Evolutionary conservation across 2,888 invertebrate species (phyloP), one percentile per base, ranked within the genome.

Genomic region (Drosophila cracens): DNA sequence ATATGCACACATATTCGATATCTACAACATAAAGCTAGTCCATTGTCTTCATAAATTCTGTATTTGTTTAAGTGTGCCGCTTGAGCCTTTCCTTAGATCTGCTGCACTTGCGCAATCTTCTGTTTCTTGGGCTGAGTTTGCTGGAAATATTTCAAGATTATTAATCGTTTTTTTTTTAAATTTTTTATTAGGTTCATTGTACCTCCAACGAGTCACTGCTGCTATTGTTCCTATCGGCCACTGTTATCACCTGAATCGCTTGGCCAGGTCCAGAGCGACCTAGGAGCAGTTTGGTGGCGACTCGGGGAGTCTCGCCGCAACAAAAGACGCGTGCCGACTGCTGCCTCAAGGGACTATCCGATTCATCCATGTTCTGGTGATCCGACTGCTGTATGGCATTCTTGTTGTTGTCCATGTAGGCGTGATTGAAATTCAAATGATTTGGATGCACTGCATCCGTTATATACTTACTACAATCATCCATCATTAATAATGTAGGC

Each of bases 181-280:
- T 16, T 31, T 40, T 4, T 40, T 10, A 31, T 11, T 31, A n/a
- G 3, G 29, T 31, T 11, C 2, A 21, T 21, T 34, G 25, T 54
- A 76, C 90, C 68, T 85, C 86, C 31, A 67, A 72, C 18, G 57
- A 38, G 11, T 75, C 76, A 33, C 13, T 74, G 56, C n/a, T 74
- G 66, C 60, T 34, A n/a, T 72, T 87, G 43, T 59, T 78, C 25
- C 70, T 80, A 13, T 52, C 73, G 52, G 89, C 81, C 63, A 77
- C 75, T 11, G 95, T 95, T 85, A 96, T 94, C 34, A 96, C 95
- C 93, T 96, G 96, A 18, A 96, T 96, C 0, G 96, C 96, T 92
- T 96, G 96, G 2, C 96, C 96, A 0, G 96, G 96, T 27, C 92
- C 92, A n/a, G 77, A 49, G 21, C 90, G 90, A 46, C 60, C 69